Evolutionary conservation across 2,888 invertebrate genomes (phyloP).

Genomic region (Napeogenes inachia): DNA sequence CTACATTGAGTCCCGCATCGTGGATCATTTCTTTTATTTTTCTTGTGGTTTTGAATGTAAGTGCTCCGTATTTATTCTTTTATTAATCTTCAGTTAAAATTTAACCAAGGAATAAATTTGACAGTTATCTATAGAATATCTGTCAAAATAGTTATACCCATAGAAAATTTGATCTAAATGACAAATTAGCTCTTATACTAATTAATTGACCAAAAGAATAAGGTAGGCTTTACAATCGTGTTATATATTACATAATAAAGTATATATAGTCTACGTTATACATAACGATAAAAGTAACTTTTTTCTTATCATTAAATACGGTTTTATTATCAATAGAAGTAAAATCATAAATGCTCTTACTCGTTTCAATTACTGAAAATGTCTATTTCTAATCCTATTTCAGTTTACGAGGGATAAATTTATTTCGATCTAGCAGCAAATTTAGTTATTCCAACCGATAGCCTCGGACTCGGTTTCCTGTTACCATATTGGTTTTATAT

Average conservation of each 20-base stretch:
- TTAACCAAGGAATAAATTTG: not conserved
- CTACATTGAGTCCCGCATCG: conserved; percentile 33
- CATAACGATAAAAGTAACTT: too few relatives aligned
- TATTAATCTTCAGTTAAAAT: not conserved
- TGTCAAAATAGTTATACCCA: too few relatives aligned
- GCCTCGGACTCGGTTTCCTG: conserved; percentile 8
- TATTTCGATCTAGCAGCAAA: conserved; percentile 20
- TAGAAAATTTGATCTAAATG: too few relatives aligned
- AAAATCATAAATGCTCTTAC: too few relatives aligned
- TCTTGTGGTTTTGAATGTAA: conserved; percentile 36
- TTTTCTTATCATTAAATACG: too few relatives aligned
- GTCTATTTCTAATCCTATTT: conserved; percentile 9
- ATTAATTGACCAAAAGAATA: too few relatives aligned
- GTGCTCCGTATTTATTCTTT: conserved; percentile 17
- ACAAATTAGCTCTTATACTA: too few relatives aligned
- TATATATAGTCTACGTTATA: too few relatives aligned
- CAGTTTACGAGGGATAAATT: conserved; percentile 20
- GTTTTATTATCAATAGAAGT: too few relatives aligned
- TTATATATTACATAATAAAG: too few relatives aligned
- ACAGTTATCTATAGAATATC: too few relatives aligned
- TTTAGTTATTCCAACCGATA: conserved; percentile 22
- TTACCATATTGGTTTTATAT: conserved; percentile 3
- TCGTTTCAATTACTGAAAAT: conserved; percentile 8
- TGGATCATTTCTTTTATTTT: conserved; percentile 36
- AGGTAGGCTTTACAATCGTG: too few relatives aligned